Conservation (phyloP, 2,888 invertebrate species). For the Rotaria socialis region DNA sequence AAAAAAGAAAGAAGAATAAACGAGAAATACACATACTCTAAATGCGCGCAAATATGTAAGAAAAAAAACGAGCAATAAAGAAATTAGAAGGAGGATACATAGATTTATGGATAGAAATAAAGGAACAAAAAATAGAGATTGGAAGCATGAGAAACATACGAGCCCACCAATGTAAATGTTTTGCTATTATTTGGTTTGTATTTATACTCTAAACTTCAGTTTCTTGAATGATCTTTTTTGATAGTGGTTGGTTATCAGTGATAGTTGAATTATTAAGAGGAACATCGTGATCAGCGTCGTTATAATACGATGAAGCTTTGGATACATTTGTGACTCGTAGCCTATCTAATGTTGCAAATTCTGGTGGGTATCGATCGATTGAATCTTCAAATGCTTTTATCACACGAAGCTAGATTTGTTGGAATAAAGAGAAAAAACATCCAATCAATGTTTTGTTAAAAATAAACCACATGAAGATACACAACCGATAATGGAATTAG, state of each 20-base stretch:
- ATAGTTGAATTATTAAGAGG: neutral
- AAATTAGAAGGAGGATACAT: neutral
- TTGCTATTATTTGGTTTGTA: neutral
- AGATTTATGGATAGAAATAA: no score
- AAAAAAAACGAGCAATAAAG: neutral
- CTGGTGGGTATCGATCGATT: constrained; percentile 19
- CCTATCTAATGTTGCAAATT: constrained; percentile 6
- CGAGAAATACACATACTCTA: constrained; percentile 4
- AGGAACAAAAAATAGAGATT: neutral
- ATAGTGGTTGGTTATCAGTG: neutral
- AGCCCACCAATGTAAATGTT: neutral
- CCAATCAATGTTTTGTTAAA: no score
- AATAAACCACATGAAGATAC: neutral
- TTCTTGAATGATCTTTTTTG: neutral
- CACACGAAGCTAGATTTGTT: constrained; percentile 42
- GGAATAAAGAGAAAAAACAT: neutral
- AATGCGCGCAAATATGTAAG: constrained; percentile 1
- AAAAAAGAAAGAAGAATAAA: neutral
- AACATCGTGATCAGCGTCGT: neutral
- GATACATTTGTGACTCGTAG: neutral
- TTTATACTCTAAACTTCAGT: neutral
- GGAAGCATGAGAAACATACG: neutral
- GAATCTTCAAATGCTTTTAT: constrained; percentile 47
- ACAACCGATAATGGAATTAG: neutral
- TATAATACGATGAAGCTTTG: neutral